Evolutionary conservation across 2,888 invertebrate genomes (phyloP).

Genomic region (Drosophila barbarae): DNA sequence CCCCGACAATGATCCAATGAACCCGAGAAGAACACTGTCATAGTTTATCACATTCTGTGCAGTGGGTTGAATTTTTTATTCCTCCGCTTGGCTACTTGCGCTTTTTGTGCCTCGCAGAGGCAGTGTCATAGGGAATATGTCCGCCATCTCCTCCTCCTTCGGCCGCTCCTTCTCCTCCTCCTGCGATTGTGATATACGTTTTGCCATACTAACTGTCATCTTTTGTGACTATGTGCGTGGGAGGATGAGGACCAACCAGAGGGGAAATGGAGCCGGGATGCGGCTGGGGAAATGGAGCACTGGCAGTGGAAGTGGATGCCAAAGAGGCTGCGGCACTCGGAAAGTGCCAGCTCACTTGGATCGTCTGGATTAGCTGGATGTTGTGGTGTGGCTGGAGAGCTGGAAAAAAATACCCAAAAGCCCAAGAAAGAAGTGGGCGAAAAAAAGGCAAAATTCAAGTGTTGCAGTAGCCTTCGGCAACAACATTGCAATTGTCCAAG

Average conservation of each 20-base stretch:
- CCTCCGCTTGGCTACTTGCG: conserved; percentile 51
- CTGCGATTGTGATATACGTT: conserved; percentile 60
- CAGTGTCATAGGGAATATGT: conserved; percentile 50
- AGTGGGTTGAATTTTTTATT: conserved; percentile 41
- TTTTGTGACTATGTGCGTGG: conserved; percentile 53
- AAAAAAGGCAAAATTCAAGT: conserved; percentile 37
- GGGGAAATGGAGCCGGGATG: background rate
- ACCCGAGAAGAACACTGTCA: conserved; percentile 31
- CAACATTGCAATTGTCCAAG: conserved; percentile 34
- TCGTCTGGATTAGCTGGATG: conserved; percentile 44
- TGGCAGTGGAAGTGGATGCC: conserved; percentile 22
- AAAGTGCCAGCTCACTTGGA: conserved; percentile 54
- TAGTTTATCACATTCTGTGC: conserved; percentile 51
- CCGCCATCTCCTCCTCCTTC: conserved; percentile 15
- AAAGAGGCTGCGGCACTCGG: conserved; percentile 52
- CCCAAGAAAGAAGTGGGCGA: conserved; percentile 15
- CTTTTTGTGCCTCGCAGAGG: conserved; percentile 35
- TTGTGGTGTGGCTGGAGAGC: conserved; percentile 28
- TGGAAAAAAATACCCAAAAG: conserved; percentile 3
- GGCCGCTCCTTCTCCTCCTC: conserved; percentile 1
- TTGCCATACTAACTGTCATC: conserved; percentile 64
- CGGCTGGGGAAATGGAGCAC: conserved; percentile 17
- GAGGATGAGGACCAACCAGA: background rate
- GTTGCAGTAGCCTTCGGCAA: conserved; percentile 44
- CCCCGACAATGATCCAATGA: conserved; percentile 36